Evolutionary conservation across 2,113 vertebrate species (phyloP), one percentile per base, ranked within the genome.

Genomic region (Isurus oxyrinchus): DNA sequence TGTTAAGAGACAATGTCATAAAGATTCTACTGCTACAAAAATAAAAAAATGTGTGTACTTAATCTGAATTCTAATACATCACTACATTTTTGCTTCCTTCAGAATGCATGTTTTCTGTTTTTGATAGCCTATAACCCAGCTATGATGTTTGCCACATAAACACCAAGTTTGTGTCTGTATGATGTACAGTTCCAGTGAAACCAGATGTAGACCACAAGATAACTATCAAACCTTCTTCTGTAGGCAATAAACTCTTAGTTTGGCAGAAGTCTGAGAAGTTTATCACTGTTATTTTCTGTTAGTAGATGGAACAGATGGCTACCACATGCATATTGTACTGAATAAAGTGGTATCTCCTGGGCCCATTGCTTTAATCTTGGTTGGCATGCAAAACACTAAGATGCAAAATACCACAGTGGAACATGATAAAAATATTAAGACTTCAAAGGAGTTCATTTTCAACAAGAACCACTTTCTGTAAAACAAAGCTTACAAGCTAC

Each of bases 241-340:
- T 97, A 97, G 98, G 97, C 97, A 98, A 97, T 98, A 98, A 98
- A 98, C 97, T 87, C 96, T 97, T 96, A 96, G 97, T 97, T 98
- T 98, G 97, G 98, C 97, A 98, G 97, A 98, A 97, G 97, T 98
- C 97, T 96, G 97, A 98, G 98, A 97, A 97, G 97, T 97, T 97
- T 98, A 98, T 97, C 98, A 98, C 98, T 98, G 76, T 96, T 97
- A 98, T 98, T 98, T 98, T 98, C 98, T 98, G 98, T 98, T 98
- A 98, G 97, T 97, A 97, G 97, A 98, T 98, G 97, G 97, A 98
- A 98, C 98, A 99, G 98, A 98, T 99, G 98, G 98, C 97, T 98
- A 98, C 98, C 98, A 99, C 97, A 98, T 98, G 98, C 98, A 97
- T 98, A 97, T 97, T 97, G 97, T 97, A 96, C 97, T 98, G 98